A percentile compares a stretch with the other conserved stretches of the same genome.
phyloP scores from a whole-genome alignment of 2,888 invertebrate species.

The Drosophila rellima region DNA sequence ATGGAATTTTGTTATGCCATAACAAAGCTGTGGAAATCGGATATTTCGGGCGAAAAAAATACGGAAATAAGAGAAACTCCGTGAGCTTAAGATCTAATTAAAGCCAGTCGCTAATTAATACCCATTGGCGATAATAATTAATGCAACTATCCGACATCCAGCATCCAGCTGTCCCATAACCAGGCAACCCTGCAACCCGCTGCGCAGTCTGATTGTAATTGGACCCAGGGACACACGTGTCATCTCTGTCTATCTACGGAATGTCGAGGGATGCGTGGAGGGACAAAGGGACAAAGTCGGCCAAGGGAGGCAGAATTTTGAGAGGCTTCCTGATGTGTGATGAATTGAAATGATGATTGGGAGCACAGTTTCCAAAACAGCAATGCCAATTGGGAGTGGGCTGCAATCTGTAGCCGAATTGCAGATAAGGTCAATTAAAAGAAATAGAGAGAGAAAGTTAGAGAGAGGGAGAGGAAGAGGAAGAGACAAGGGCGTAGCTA shows the following conservation, averaged over 20 bases:
- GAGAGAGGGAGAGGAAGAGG: background rate
- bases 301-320: no score
- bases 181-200: constrained; percentile 43
- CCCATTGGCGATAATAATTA: constrained; percentile 60
- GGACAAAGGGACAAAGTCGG: background rate
- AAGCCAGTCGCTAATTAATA: constrained; percentile 53
- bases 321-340: constrained; percentile 31
- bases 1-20: background rate
- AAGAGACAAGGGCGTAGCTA: background rate
- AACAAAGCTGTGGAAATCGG: background rate
- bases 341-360: constrained; percentile 30
- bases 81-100: constrained; percentile 47
- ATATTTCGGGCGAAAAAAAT: background rate
- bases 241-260: background rate
- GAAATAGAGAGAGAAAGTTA: background rate
- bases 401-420: background rate
- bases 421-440: no score
- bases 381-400: background rate
- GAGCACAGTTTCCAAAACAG: background rate
- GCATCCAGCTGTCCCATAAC: constrained; percentile 27
- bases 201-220: constrained; percentile 54
- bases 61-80: background rate
- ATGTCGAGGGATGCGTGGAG: background rate
- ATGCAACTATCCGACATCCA: constrained; percentile 34
- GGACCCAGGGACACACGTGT: constrained; percentile 30